phyloP scores from a whole-genome alignment of 37 sponge, comb jelly and placozoan genomes.

The Halisarca cf. caerulea region DNA sequence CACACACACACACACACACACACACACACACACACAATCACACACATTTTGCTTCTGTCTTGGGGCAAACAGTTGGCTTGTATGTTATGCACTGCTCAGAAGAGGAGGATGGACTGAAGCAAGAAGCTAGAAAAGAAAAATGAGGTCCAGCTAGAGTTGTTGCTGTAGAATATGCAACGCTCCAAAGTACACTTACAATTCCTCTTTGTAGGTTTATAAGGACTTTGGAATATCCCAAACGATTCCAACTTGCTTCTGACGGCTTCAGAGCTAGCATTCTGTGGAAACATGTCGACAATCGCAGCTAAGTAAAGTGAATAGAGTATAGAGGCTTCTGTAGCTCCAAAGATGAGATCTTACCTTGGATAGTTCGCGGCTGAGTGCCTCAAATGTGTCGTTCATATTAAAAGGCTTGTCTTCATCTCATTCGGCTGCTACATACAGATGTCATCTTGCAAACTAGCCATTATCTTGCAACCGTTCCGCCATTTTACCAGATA shows the following conservation, averaged over 20 bases:
- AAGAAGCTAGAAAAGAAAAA: background rate
- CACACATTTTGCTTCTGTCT: background rate
- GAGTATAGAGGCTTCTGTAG: too few relatives aligned
- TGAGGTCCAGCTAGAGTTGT: background rate
- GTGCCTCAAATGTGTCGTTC: background rate
- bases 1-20: constrained; percentile 15
- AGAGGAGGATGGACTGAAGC: background rate
- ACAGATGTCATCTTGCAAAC: too few relatives aligned
- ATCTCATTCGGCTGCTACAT: too few relatives aligned
- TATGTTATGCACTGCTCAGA: background rate
- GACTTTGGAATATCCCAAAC: background rate
- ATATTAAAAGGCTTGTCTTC: too few relatives aligned
- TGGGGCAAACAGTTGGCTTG: too few relatives aligned
- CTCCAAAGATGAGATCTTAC: too few relatives aligned
- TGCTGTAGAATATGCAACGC: background rate
- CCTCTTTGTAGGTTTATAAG: background rate
- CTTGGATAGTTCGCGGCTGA: constrained; percentile 13
- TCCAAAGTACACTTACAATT: background rate
- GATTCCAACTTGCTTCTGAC: constrained; percentile 13
- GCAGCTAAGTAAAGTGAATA: too few relatives aligned
- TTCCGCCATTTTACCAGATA: too few relatives aligned
- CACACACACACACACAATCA: constrained; percentile 40
- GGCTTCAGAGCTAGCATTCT: background rate
- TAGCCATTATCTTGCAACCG: too few relatives aligned
- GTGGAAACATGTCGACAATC: too few relatives aligned